These are phyloP conservation scores for Synergus laeviventris DNA, from an alignment of 2,888 invertebrate species.

Conservation along the genomic window DNA sequence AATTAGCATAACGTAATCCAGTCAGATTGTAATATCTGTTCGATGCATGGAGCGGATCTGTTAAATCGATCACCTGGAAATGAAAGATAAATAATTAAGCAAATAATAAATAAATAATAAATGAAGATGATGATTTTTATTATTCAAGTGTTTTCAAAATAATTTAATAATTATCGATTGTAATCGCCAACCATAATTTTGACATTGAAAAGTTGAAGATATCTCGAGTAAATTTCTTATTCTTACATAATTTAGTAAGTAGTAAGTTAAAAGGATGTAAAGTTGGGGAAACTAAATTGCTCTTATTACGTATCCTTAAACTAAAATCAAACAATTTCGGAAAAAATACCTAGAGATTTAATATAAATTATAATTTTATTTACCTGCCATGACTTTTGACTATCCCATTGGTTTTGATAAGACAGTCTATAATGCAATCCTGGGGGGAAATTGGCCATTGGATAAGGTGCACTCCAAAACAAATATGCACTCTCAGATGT, in stretches of 20 bases:
- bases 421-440: slow-evolving; percentile 77
- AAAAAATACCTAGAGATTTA: not conserved
- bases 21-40: slow-evolving; percentile 76
- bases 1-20: slow-evolving; percentile 81
- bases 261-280: too few species aligned
- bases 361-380: slow-evolving; percentile 57
- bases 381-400: slow-evolving; percentile 76
- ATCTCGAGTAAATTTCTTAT: not conserved
- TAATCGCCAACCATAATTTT: not conserved
- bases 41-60: slow-evolving; percentile 73
- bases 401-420: slow-evolving; percentile 77
- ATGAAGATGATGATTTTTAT: not conserved
- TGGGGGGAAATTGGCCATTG: slow-evolving; percentile 77
- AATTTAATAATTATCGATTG: not conserved
- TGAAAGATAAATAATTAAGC: slow-evolving; percentile 8
- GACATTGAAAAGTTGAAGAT: not conserved
- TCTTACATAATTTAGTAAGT: too few species aligned
- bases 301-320: too few species aligned
- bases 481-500: slow-evolving; percentile 77
- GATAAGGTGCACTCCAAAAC: slow-evolving; percentile 76
- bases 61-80: slow-evolving; percentile 69
- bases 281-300: too few species aligned
- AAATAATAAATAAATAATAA: not conserved
- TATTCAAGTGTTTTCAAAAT: not conserved
- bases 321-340: not conserved